Conservation (phyloP, 2,113 vertebrate species). For the Ascaphus truei region DNA sequence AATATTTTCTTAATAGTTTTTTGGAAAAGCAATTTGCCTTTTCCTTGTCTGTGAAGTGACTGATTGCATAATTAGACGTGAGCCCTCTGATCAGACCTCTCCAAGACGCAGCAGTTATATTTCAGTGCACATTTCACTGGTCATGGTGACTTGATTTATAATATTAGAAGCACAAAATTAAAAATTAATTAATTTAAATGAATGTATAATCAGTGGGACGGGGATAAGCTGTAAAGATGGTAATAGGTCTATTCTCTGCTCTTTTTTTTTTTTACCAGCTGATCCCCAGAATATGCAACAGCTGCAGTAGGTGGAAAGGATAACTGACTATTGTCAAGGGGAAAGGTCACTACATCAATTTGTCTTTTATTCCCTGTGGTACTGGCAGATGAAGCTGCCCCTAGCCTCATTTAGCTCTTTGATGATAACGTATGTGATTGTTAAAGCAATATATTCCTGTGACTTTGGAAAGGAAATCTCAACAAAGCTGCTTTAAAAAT, state of each 20-base stretch:
- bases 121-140: constrained; percentile 41
- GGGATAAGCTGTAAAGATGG: constrained; percentile 46
- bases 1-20: constrained; percentile 45
- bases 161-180: constrained; percentile 61
- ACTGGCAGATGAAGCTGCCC: background rate
- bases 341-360: constrained; percentile 35
- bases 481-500: background rate
- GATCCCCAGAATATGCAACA: constrained; percentile 38
- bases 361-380: constrained; percentile 25
- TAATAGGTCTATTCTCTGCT: constrained; percentile 47
- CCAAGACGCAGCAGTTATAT: constrained; percentile 45
- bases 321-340: constrained; percentile 12
- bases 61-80: constrained; percentile 49
- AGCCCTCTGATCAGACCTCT: constrained; percentile 41
- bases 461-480: background rate
- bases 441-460: constrained; percentile 13
- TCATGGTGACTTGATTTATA: constrained; percentile 62
- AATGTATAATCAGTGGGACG: constrained; percentile 54
- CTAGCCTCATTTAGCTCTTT: background rate
- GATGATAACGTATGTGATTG: constrained; percentile 9
- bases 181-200: constrained; percentile 70
- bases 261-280: constrained; percentile 42
- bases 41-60: constrained; percentile 49
- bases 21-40: constrained; percentile 49
- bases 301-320: constrained; percentile 38